phyloP scores from a whole-genome alignment of 2,113 vertebrate genomes.

The Myocastor coypus region DNA sequence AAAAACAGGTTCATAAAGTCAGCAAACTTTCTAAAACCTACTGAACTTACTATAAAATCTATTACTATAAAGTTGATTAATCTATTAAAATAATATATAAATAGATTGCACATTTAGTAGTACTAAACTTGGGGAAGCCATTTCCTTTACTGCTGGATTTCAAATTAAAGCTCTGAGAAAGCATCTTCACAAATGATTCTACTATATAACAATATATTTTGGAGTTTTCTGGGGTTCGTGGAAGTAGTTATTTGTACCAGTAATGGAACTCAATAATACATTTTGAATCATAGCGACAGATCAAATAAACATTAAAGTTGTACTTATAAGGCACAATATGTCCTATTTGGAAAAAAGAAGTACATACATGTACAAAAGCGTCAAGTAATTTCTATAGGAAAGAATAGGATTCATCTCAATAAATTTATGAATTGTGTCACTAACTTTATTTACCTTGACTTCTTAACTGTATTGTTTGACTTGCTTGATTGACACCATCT shows the following conservation, averaged over 20 bases:
- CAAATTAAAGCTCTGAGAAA: slow-evolving; percentile 2
- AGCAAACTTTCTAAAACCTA: not conserved
- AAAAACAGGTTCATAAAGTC: not conserved
- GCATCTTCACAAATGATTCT: slow-evolving; percentile 4
- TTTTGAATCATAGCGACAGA: not conserved
- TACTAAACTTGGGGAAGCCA: not conserved
- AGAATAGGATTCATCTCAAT: not conserved
- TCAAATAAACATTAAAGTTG: not conserved
- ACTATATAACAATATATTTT: not conserved
- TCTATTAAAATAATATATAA: not conserved
- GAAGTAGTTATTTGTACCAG: too few relatives aligned
- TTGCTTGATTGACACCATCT: not conserved
- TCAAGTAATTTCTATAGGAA: not conserved
- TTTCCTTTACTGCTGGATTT: slow-evolving; percentile 31
- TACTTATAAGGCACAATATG: not conserved
- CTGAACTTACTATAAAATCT: not conserved
- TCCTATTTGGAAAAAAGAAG: not conserved
- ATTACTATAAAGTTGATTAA: not conserved
- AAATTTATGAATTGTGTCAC: not conserved
- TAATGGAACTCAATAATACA: not conserved
- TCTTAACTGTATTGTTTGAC: not conserved
- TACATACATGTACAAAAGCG: not conserved
- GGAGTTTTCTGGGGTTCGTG: too few relatives aligned
- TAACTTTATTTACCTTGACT: not conserved
- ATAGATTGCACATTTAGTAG: not conserved